Evolutionary conservation across 2,797 vertebrate species (phyloP), one percentile per base, ranked within the genome.

Genomic region (Sebastes glaucus): DNA sequence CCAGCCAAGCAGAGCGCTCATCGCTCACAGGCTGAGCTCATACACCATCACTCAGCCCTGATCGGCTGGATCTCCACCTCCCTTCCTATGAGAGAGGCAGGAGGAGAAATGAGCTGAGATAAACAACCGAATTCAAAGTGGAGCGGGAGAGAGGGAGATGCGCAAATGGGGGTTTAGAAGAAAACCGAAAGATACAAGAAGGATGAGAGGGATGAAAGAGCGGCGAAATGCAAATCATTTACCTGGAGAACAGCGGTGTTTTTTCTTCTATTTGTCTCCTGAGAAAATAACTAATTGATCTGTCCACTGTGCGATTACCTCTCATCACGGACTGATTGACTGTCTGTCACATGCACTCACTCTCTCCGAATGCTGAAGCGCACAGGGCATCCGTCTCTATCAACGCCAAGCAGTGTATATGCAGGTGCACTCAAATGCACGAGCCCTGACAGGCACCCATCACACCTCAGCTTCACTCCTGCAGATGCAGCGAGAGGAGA

Each of bases 241-340:
- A 86, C 79, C 75, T 82, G 85, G 72, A 87, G 84, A 91, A 85
- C 56, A 55, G 49, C 27, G 3, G 53, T 84, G 77, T 90, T 92
- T 92, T 92, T 79, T 85, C 79, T 79, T 85, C 83, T 74, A 56
- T 88, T 90, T 81, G 81, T 87, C 90, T 89, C 77, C 63, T 46
- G 77, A 87, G 86, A 91, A 91, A 90, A 93, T 92, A 93, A 94
- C 86, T 93, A 94, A 96, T 95, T 95, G 93, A 95, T 93, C 87
- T 92, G 93, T 93, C 93, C 77, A 80, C 72, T 65, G 82, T 93
- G 92, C 82, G 92, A 93, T 95, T 94, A 92, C 92, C 91, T 94
- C 92, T 93, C 93, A 94, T 95, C 93, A 87, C 71, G 4, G 30
- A 62, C 86, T 95, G 95, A 96, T 93, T 95, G 94, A 95, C 93